Conservation (phyloP, 2,113 vertebrate genomes). For the Nannospalax galili region DNA sequence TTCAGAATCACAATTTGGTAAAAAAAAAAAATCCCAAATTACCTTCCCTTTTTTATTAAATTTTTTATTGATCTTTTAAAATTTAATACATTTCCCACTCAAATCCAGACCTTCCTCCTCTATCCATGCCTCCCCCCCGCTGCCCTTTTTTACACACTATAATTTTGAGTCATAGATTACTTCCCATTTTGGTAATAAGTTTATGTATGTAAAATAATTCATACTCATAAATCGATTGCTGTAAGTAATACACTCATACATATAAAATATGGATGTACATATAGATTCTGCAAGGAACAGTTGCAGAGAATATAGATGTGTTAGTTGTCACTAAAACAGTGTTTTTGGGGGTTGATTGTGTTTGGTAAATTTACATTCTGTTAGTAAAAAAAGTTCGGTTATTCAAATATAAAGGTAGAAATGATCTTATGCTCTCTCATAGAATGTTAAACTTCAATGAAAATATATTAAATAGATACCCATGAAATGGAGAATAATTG, state of each 20-base stretch:
- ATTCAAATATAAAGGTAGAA: conserved; percentile 49
- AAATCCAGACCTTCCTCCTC: too few relatives aligned
- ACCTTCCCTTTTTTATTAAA: background rate
- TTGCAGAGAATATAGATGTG: conserved; percentile 48
- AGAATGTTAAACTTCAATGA: background rate
- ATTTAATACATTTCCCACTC: too few relatives aligned
- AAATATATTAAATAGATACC: conserved; percentile 51
- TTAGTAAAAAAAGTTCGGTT: conserved; percentile 51
- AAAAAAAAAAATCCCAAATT: too few relatives aligned
- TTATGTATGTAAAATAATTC: conserved; percentile 60
- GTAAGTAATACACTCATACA: too few relatives aligned
- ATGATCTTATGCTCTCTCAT: background rate
- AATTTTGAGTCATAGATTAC: conserved; percentile 23
- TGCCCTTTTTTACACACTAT: too few relatives aligned
- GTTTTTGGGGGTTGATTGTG: background rate
- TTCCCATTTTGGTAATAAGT: background rate
- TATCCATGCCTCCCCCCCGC: too few relatives aligned
- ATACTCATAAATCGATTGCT: conserved; percentile 47
- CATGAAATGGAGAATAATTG: background rate
- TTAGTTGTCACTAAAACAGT: conserved; percentile 66
- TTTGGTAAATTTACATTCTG: conserved; percentile 60
- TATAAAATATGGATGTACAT: conserved; percentile 48
- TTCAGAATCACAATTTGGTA: conserved; percentile 5
- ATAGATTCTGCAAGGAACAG: conserved; percentile 22
- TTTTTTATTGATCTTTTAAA: too few relatives aligned